Percentiles rank a stretch among this genome's conserved stretches.
Evolutionary conservation across 2,888 invertebrate species (phyloP).

Genomic region (Cepaea hortensis): DNA sequence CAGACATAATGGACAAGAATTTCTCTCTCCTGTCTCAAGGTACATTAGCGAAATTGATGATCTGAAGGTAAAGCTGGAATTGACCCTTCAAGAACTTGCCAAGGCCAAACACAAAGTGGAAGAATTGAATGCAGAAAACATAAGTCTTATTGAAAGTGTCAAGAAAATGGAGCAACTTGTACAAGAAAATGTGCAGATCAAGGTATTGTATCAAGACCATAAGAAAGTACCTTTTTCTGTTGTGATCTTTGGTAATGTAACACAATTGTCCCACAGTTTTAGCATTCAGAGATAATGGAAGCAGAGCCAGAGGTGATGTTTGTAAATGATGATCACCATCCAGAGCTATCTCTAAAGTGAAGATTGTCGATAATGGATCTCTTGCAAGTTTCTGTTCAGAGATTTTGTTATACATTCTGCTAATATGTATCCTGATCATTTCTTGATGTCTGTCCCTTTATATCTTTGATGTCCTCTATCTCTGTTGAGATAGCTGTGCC

Average conservation of each 20-base stretch:
- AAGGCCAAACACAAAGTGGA: conserved; percentile 59
- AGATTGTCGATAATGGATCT: too few species aligned
- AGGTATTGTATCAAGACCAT: conserved; percentile 15
- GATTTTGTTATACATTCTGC: too few species aligned
- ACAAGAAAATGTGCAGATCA: conserved; percentile 43
- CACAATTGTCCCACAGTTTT: too few species aligned
- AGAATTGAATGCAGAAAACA: conserved; percentile 45
- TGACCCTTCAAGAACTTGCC: conserved; percentile 65
- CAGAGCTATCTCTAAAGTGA: too few species aligned
- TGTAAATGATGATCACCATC: too few species aligned
- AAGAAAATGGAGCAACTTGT: conserved; percentile 42
- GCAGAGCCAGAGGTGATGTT: too few species aligned
- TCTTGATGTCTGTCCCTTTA: too few species aligned
- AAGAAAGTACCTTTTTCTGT: neutral
- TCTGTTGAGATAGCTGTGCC: too few species aligned
- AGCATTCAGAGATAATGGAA: too few species aligned
- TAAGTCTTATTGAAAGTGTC: conserved; percentile 44
- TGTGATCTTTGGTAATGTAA: neutral
- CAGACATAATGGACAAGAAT: neutral
- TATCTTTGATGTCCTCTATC: too few species aligned
- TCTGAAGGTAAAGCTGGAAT: conserved; percentile 65
- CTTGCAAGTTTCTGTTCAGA: too few species aligned
- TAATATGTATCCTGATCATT: too few species aligned
- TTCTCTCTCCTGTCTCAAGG: conserved; percentile 43
- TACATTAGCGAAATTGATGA: conserved; percentile 63